phyloP scores from a whole-genome alignment of 2,888 invertebrate species.

The Ennomos fuscantarius region DNA sequence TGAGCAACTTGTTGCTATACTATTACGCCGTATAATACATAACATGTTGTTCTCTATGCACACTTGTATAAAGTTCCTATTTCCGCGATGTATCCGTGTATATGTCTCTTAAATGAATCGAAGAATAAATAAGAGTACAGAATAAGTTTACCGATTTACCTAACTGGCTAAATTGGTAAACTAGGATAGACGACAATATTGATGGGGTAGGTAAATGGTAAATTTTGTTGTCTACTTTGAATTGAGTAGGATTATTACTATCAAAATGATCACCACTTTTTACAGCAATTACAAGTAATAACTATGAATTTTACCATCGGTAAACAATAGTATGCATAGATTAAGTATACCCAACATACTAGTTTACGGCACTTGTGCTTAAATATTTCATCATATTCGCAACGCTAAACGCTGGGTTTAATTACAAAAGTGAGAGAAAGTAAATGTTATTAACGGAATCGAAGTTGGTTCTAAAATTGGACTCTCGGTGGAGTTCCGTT shows the following conservation, averaged over 20 bases:
- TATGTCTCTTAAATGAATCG: slow-evolving; percentile 2
- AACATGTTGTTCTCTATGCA: slow-evolving; percentile 55
- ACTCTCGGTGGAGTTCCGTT: slow-evolving; percentile 77
- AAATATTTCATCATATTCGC: slow-evolving; percentile 17
- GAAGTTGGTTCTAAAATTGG: slow-evolving; percentile 72
- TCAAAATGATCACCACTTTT: no score
- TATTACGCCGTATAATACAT: slow-evolving; percentile 48
- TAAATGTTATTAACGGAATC: slow-evolving; percentile 69
- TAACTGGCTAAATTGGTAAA: no score
- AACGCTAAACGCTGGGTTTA: slow-evolving; percentile 40
- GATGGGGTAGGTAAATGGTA: no score
- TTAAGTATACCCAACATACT: not conserved
- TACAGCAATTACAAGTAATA: no score
- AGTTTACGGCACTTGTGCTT: not conserved
- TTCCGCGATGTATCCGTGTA: slow-evolving; percentile 29
- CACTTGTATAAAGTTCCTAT: slow-evolving; percentile 48
- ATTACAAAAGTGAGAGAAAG: slow-evolving; percentile 62
- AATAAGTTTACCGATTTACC: no score
- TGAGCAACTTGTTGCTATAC: slow-evolving; percentile 73
- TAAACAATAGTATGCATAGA: not conserved
- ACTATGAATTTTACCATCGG: no score
- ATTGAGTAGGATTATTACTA: no score
- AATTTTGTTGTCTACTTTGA: no score
- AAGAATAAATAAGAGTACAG: not conserved
- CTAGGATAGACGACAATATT: no score